Evolutionary conservation across 2,888 invertebrate genomes (phyloP).

Genomic region (Acanthococcus lagerstroemiae): DNA sequence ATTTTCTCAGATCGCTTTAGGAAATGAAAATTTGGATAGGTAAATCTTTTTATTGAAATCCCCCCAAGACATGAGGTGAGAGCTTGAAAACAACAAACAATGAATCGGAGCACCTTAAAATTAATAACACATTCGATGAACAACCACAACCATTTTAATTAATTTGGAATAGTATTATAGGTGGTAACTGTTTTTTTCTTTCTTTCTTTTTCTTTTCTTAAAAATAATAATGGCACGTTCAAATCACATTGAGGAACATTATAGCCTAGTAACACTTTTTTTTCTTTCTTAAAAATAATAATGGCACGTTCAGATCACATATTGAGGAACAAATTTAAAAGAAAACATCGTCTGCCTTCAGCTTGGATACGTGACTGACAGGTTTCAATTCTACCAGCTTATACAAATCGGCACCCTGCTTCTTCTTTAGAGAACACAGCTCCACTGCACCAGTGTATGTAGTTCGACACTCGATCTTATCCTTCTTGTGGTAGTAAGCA

Average conservation of each 20-base stretch:
- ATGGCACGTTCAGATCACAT: neutral
- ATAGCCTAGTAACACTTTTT: neutral
- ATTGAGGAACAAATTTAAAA: neutral
- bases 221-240: neutral
- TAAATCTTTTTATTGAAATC: neutral
- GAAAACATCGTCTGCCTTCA: neutral
- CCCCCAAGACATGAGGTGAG: neutral
- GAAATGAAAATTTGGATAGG: neutral
- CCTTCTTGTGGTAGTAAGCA: neutral
- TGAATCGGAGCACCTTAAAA: neutral
- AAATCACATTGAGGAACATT: neutral
- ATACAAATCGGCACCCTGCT: neutral
- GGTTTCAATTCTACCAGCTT: neutral
- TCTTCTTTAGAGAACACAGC: neutral
- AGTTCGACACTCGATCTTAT: neutral
- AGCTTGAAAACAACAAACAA: neutral
- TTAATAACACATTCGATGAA: too few relatives aligned
- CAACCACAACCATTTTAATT: too few relatives aligned
- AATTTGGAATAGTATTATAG: neutral
- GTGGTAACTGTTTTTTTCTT: neutral
- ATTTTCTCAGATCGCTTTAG: neutral
- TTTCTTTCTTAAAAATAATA: too few relatives aligned
- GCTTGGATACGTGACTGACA: neutral
- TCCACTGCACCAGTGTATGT: neutral
- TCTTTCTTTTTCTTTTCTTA: too few relatives aligned